Percentiles rank a stretch among this genome's conserved stretches.
Conservation (phyloP, 2,113 vertebrate genomes). For the Dryoscopus gambensis region DNA sequence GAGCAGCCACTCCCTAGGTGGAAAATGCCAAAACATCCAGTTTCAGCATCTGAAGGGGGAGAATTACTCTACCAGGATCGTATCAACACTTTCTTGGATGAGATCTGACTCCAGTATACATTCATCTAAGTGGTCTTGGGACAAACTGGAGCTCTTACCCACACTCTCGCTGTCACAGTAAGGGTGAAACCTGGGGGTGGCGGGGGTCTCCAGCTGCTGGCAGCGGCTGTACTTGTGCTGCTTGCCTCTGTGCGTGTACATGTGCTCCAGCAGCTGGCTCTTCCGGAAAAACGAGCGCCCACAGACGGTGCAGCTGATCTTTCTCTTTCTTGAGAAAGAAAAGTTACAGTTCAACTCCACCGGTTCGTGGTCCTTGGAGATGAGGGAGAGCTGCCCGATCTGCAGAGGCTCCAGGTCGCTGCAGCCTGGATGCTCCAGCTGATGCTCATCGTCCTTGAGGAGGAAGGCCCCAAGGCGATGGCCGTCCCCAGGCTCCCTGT, state of each 20-base stretch:
- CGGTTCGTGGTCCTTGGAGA: constrained; percentile 80
- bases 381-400: constrained; percentile 80
- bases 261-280: constrained; percentile 92
- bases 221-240: constrained; percentile 81
- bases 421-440: constrained; percentile 66
- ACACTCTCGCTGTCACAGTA: constrained; percentile 71
- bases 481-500: constrained; percentile 48
- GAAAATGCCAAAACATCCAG: neutral
- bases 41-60: neutral
- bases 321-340: constrained; percentile 87
- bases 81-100: constrained; percentile 85
- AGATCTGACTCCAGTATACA: constrained; percentile 86
- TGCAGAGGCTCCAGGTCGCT: constrained; percentile 81
- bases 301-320: constrained; percentile 88
- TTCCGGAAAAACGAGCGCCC: constrained; percentile 86
- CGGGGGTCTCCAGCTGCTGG: constrained; percentile 78
- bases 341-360: constrained; percentile 84
- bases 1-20: neutral
- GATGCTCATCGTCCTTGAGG: constrained; percentile 63
- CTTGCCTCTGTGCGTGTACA: constrained; percentile 89
- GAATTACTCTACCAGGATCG: constrained; percentile 80
- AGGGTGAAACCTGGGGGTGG: constrained; percentile 78
- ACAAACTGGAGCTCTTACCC: constrained; percentile 69
- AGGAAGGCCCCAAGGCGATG: constrained; percentile 66
- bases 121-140: constrained; percentile 85